Evolutionary conservation across 1,140 invertebrate species (phyloP), one percentile per base, ranked within the genome.

Genomic region (Heliconius congener): DNA sequence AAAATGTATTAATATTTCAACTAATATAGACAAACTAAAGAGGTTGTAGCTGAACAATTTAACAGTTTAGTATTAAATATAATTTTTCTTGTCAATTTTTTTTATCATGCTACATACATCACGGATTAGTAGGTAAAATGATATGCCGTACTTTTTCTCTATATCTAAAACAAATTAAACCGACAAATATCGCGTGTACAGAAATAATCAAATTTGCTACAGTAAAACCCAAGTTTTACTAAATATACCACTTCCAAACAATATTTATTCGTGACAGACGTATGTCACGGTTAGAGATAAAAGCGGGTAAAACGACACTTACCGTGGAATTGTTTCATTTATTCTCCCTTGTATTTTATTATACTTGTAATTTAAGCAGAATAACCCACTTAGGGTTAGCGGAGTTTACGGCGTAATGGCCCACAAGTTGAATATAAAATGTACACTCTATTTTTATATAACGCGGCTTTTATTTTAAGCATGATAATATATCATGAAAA

Each of bases 341-440:
- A 79, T 73, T 42, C 70, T 42, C 77, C 57, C 72, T 79, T 52
- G 57, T 79, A 42, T 34, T 79, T 79, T 74, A 79, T 79, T 79
- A 42, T 70, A 74, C 77, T 72, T 74, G 77, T 74, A 79, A 79
- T 79, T 79, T 79, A 79, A 78, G 71, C 77, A 74, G 42, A 79
- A 79, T 74, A 74, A 71, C 73, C 57, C 73, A 74, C 73, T 79
- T 73, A 78, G 76, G 71, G 71, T 57, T 66, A 19, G 66, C 71
- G 27, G 55, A 78, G 50, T 39, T 57, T 39, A 72, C 76, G 66
- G 71, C 50, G 71, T 60, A 73, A 78, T 73, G 18, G 76, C 37
- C 34, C 76, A 73, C 55, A 52, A 78, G 76, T 55, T 60, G 76
- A 78, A 60, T 73, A 52, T 73, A 73, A 73, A 78, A 73, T 73